Conservation (phyloP, 2,113 vertebrate species). For the Varanus salvator region DNA sequence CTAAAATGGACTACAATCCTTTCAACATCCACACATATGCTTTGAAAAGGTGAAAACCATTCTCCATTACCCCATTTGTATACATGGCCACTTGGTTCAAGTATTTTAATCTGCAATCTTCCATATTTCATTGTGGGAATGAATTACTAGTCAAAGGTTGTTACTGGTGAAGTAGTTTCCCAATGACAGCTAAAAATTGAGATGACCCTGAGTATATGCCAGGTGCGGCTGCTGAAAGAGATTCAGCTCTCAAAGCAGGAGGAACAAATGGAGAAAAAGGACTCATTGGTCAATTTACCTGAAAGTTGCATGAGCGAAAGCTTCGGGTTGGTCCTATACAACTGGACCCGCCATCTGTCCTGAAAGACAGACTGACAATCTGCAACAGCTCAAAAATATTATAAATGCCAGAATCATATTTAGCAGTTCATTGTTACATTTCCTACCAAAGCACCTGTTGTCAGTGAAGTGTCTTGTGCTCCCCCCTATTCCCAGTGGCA, state of each 20-base stretch:
- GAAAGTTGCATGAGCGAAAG: conserved; percentile 86
- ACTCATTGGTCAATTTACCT: conserved; percentile 76
- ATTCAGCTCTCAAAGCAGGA: not conserved
- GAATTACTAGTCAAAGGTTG: not conserved
- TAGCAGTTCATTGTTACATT: not conserved
- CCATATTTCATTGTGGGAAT: not conserved
- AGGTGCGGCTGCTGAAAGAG: conserved; percentile 10
- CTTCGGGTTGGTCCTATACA: conserved; percentile 88
- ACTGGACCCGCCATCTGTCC: conserved; percentile 86
- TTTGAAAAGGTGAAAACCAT: not conserved
- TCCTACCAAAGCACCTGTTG: not conserved
- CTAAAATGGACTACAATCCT: not conserved
- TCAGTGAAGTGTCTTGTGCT: not conserved
- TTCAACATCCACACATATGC: not conserved
- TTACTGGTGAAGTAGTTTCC: not conserved
- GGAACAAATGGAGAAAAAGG: not conserved
- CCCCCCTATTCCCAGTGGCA: not conserved
- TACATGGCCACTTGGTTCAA: not conserved
- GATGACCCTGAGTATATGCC: not conserved
- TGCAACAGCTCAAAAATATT: not conserved
- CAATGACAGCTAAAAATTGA: not conserved
- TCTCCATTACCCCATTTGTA: not conserved
- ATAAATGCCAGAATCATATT: not conserved
- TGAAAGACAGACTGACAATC: conserved; percentile 60
- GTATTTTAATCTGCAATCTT: not conserved